A percentile compares a stretch with the other conserved stretches of the same genome.
Conservation (phyloP, 1,140 invertebrate genomes). For the Charaxes varanes region DNA sequence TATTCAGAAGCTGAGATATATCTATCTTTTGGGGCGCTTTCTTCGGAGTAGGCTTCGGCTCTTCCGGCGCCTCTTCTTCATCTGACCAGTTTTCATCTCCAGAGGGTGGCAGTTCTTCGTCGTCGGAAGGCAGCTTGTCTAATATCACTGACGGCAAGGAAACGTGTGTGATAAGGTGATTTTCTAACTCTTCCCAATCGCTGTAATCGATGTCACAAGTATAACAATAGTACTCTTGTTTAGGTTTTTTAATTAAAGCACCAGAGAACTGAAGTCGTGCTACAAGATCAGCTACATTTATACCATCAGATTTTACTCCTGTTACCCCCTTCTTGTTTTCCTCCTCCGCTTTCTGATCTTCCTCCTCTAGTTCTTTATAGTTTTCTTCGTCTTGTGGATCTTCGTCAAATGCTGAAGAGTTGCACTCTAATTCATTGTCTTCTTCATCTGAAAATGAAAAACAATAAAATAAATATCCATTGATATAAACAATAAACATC, state of each 20-base stretch:
- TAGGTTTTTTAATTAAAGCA: slow-evolving; percentile 51
- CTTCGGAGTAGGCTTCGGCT: slow-evolving; percentile 17
- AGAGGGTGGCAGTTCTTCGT: slow-evolving; percentile 43
- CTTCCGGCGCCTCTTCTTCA: slow-evolving; percentile 39
- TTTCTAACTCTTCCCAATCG: slow-evolving; percentile 48
- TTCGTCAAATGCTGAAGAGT: too few species aligned
- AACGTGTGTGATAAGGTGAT: slow-evolving; percentile 57
- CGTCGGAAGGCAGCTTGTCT: slow-evolving; percentile 59
- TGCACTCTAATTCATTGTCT: slow-evolving; percentile 20
- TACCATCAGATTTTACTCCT: too few species aligned
- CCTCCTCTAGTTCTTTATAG: too few species aligned
- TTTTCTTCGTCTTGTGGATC: too few species aligned
- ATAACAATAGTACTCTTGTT: slow-evolving; percentile 47
- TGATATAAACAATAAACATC: too few species aligned
- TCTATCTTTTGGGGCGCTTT: slow-evolving; percentile 58
- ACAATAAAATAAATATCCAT: too few species aligned
- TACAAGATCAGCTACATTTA: slow-evolving; percentile 45
- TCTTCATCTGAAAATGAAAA: slow-evolving; percentile 38
- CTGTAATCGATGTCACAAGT: slow-evolving; percentile 48
- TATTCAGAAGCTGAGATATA: slow-evolving; percentile 56
- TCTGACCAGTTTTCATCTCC: slow-evolving; percentile 64
- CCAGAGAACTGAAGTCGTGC: slow-evolving; percentile 49
- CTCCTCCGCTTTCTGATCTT: slow-evolving; percentile 28
- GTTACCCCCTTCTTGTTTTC: too few species aligned
- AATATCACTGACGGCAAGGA: slow-evolving; percentile 48